These are phyloP conservation scores for Pipa parva DNA, from an alignment of 2,113 vertebrate genomes.

Conservation along the genomic window DNA sequence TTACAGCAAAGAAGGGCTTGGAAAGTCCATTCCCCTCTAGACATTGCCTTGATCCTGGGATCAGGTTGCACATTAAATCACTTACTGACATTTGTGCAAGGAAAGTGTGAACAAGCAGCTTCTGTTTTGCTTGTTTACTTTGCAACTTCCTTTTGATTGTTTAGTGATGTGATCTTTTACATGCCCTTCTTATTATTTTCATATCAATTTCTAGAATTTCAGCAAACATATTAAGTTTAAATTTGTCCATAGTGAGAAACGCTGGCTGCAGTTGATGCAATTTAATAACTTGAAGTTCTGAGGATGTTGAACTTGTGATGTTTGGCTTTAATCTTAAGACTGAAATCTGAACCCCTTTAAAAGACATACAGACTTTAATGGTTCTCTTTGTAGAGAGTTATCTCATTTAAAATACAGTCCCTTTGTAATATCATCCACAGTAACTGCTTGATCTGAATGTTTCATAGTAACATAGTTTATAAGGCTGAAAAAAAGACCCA, in stretches of 20 bases:
- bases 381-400: slow-evolving; percentile 47
- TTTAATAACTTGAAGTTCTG: slow-evolving; percentile 39
- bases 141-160: not conserved
- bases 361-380: slow-evolving; percentile 50
- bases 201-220: slow-evolving; percentile 28
- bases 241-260: slow-evolving; percentile 45
- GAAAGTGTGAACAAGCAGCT: no score
- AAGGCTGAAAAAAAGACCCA: no score
- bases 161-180: slow-evolving; percentile 8
- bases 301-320: slow-evolving; percentile 58
- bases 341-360: slow-evolving; percentile 60
- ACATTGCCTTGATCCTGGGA: no score
- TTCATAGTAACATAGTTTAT: no score
- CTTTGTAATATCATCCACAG: slow-evolving; percentile 49
- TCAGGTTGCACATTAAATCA: no score
- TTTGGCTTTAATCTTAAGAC: slow-evolving; percentile 63
- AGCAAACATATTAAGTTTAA: slow-evolving; percentile 45
- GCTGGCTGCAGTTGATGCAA: slow-evolving; percentile 48
- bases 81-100: no score
- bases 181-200: slow-evolving; percentile 22
- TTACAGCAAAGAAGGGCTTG: no score
- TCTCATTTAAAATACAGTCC: slow-evolving; percentile 53
- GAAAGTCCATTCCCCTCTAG: no score
- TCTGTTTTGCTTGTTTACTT: not conserved
- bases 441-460: no score